Evolutionary conservation across 92 coral and sea anemone species (phyloP), one percentile per base, ranked within the genome.

Genomic region (Phenganax marumi): DNA sequence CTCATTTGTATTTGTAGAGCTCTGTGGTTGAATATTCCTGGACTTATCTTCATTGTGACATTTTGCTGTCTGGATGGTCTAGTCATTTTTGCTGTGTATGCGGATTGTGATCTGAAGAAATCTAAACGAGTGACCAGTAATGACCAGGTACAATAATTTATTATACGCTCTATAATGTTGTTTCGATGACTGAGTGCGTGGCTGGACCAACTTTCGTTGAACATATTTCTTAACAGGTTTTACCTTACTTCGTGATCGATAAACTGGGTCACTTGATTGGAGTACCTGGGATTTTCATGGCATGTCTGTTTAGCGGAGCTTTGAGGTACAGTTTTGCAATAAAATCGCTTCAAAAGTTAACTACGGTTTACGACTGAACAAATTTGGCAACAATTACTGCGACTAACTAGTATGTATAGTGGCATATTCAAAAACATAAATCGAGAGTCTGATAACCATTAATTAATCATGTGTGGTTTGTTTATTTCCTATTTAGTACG

Each of bases 231-330:
- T 58, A 17, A 3, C 60, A 93, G 97, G 91, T 92, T 17, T 88
- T 93, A 3, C 97, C 97, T 11, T 93, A 90, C 74, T 93, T 93
- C 75, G 97, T 93, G 77, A 89, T 93, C 56, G 88, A 93, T 90
- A 88, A 91, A 52, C 93, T 93, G 52, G 97, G 97, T 57, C 92
- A 93, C 85, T 83, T 93, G 89, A 54, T 72, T 51, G 97, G 97
- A 60, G 79, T 93, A 65, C 97, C 97, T 70, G 97, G 97, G 82
- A 89, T 93, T 91, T 93, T 93, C 68, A 91, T 95, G 22, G 97
- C 97, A 0, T 90, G 93, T 56, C 83, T 93, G 8, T 93, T 91
- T 86, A 96, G 97, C 47, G 97, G 97, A 55, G 97, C 97, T 73
- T 85, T 93, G 18, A 92, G 97, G 97, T 92, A 64, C 22, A 61